Evolutionary conservation across 2,888 invertebrate species (phyloP).

Genomic region (Cephus nigrinus): DNA sequence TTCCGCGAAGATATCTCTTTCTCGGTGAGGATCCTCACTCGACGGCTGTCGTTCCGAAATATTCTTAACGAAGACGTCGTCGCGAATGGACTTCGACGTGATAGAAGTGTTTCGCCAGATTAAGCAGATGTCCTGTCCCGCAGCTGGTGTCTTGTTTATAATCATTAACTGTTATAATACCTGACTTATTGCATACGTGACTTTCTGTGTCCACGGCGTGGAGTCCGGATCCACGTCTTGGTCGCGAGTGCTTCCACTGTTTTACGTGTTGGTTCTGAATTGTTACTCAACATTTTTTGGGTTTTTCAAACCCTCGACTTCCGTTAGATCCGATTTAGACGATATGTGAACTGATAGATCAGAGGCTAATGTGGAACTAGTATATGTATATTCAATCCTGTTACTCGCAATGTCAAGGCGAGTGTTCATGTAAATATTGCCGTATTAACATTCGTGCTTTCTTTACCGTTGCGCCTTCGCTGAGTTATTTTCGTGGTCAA

Average conservation of each 20-base stretch:
- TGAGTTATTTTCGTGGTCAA: not conserved
- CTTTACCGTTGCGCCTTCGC: not conserved
- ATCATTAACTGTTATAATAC: not conserved
- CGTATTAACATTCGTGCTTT: not conserved
- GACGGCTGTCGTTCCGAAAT: not conserved
- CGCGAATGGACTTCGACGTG: not conserved
- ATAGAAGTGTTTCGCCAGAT: not conserved
- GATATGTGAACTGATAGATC: not conserved
- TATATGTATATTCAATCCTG: not conserved
- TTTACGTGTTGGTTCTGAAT: not conserved
- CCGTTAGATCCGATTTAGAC: not conserved
- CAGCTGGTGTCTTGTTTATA: not conserved
- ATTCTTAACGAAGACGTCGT: not conserved
- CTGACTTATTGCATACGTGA: not conserved
- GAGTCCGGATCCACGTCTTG: not conserved
- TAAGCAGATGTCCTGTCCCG: not conserved
- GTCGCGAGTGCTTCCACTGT: not conserved
- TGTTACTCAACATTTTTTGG: not conserved
- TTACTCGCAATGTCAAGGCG: not conserved
- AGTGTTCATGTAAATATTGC: not conserved
- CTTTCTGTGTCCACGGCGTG: not conserved
- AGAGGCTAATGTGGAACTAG: not conserved
- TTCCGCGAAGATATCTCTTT: not conserved
- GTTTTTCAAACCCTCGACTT: not conserved
- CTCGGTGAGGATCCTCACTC: not conserved